These are phyloP conservation scores for Danionella cerebrum DNA, from an alignment of 2,113 vertebrate species.

Conservation along the genomic window DNA sequence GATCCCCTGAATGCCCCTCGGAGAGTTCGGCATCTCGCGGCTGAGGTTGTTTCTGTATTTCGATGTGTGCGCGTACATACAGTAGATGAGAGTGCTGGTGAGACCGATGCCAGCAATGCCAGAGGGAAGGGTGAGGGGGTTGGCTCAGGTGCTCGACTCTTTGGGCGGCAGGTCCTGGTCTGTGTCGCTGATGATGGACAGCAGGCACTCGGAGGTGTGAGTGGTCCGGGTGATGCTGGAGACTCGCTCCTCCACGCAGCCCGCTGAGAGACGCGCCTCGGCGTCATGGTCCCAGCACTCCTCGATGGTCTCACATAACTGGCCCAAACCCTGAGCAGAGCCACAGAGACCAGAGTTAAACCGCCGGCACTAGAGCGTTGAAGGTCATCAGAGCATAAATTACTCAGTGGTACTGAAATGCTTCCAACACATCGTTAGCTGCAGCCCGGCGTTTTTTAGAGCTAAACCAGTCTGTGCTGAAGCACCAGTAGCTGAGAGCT, in stretches of 20 bases:
- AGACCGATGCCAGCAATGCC: neutral
- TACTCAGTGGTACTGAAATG: no score
- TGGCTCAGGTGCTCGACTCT: slow-evolving; percentile 93
- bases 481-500: no score
- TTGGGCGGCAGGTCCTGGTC: slow-evolving; percentile 99
- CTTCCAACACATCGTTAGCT: no score
- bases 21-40: neutral
- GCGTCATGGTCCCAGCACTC: slow-evolving; percentile 99
- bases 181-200: slow-evolving; percentile 93
- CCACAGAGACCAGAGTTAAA: neutral
- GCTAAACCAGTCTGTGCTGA: no score
- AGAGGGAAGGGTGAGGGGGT: neutral
- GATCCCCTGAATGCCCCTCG: slow-evolving; percentile 21
- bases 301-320: slow-evolving; percentile 94
- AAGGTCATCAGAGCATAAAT: no score
- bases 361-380: no score
- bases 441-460: no score
- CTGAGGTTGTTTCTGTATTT: neutral
- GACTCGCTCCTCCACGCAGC: slow-evolving; percentile 93
- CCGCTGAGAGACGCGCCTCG: slow-evolving; percentile 88
- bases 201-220: slow-evolving; percentile 88
- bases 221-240: slow-evolving; percentile 84
- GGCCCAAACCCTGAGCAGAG: slow-evolving; percentile 80
- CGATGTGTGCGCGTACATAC: slow-evolving; percentile 5
- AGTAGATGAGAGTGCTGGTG: slow-evolving; percentile 8